Conservation (phyloP, 1,140 invertebrate genomes). For the Pachypeltis micranthus region DNA sequence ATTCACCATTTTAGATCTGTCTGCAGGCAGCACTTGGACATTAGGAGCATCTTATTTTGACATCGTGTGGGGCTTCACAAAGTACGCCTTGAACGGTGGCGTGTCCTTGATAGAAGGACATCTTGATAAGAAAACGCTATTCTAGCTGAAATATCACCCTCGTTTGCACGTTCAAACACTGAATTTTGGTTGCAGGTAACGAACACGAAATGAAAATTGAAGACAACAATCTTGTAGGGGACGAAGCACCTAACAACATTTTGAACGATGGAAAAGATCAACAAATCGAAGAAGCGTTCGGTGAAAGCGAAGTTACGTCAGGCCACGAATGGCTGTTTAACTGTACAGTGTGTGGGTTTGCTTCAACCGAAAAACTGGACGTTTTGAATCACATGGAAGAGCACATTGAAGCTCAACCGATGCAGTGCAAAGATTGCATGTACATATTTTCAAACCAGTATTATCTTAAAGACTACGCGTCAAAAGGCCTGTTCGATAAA, state of each 20-base stretch:
- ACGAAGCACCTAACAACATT: neutral
- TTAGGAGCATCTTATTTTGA: no score
- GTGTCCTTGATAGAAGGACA: no score
- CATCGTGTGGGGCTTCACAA: no score
- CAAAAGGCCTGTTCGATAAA: neutral
- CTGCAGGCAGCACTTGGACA: no score
- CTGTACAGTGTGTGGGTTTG: neutral
- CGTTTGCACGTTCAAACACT: no score
- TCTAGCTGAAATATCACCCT: no score
- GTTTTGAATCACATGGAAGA: neutral
- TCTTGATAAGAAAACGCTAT: no score
- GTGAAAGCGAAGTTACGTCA: neutral
- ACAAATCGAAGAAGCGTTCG: neutral
- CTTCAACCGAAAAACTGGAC: neutral
- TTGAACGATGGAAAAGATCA: neutral
- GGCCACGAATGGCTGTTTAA: neutral
- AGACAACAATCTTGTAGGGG: neutral
- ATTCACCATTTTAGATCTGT: no score
- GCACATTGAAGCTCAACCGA: neutral
- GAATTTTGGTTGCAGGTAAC: no score
- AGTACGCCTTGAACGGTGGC: no score
- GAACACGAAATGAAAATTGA: no score
- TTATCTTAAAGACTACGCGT: neutral
- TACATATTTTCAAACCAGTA: neutral
- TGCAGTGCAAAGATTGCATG: neutral